Evolutionary conservation across 2,113 vertebrate species (phyloP).

Genomic region (Rhombomys opimus): DNA sequence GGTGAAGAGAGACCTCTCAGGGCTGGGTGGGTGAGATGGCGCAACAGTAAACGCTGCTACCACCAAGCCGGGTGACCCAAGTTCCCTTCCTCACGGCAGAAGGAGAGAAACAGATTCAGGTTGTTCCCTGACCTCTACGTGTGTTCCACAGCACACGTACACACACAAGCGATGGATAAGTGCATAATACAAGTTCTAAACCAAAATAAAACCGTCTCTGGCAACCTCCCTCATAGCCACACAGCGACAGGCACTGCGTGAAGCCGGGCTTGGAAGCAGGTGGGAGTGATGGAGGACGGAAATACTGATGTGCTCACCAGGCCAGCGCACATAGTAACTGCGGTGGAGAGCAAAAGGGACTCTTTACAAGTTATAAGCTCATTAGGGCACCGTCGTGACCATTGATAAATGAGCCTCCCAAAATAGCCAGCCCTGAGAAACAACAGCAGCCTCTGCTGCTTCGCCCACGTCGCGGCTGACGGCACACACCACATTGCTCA

Average conservation of each 20-base stretch:
- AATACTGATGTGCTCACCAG: background rate
- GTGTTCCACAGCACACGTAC: background rate
- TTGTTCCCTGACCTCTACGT: background rate
- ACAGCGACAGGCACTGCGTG: background rate
- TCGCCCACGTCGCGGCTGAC: background rate
- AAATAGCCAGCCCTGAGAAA: conserved; percentile 64
- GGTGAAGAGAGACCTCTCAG: background rate
- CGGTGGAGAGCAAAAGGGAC: background rate
- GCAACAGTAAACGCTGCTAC: background rate
- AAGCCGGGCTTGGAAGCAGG: background rate
- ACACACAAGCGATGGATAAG: background rate
- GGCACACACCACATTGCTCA: background rate
- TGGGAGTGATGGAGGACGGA: background rate
- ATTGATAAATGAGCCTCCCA: conserved; percentile 62
- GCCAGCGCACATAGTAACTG: background rate
- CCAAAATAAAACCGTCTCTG: background rate
- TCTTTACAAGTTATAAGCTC: conserved; percentile 38
- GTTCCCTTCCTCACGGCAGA: background rate
- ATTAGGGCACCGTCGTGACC: background rate
- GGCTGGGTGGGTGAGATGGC: background rate
- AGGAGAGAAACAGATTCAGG: background rate
- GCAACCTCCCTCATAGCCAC: background rate
- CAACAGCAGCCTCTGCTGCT: background rate
- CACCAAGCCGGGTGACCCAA: background rate
- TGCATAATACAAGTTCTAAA: background rate